Percentiles rank a stretch among this genome's conserved stretches.
Evolutionary conservation across 2,888 invertebrate genomes (phyloP).

Genomic region (Agrotis segetum): DNA sequence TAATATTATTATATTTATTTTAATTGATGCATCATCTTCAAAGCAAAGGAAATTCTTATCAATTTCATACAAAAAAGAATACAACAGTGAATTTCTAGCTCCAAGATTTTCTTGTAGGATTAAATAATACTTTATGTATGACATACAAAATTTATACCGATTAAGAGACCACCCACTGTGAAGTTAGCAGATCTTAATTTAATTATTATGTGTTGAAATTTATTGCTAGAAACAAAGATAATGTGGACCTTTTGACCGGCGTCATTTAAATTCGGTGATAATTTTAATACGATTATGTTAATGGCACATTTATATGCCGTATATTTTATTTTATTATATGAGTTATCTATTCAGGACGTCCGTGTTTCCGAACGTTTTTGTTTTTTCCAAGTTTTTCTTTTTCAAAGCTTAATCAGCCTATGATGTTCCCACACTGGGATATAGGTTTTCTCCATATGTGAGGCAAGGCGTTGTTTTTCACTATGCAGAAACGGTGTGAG

Average conservation of each 20-base stretch:
- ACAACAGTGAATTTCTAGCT: too few relatives aligned
- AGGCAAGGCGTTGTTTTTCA: too few relatives aligned
- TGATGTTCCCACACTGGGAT: neutral
- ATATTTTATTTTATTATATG: neutral
- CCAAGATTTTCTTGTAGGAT: too few relatives aligned
- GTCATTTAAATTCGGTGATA: constrained; percentile 51
- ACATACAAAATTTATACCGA: constrained; percentile 8
- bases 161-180: constrained; percentile 49
- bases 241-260: constrained; percentile 50
- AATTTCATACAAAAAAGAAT: too few relatives aligned
- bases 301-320: constrained; percentile 21
- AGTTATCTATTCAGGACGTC: constrained; percentile 3
- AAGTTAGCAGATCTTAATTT: constrained; percentile 41
- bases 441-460: neutral
- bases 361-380: neutral
- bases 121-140: too few relatives aligned
- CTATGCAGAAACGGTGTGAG: too few relatives aligned
- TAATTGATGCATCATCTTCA: too few relatives aligned
- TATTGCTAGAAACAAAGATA: constrained; percentile 51
- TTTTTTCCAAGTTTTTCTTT: neutral
- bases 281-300: constrained; percentile 45
- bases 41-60: too few relatives aligned
- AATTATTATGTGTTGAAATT: constrained; percentile 49
- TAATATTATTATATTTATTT: too few relatives aligned
- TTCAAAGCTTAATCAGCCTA: too few relatives aligned